Evolutionary conservation across 2,113 vertebrate species (phyloP).

Genomic region (Leucopsar rothschildi): DNA sequence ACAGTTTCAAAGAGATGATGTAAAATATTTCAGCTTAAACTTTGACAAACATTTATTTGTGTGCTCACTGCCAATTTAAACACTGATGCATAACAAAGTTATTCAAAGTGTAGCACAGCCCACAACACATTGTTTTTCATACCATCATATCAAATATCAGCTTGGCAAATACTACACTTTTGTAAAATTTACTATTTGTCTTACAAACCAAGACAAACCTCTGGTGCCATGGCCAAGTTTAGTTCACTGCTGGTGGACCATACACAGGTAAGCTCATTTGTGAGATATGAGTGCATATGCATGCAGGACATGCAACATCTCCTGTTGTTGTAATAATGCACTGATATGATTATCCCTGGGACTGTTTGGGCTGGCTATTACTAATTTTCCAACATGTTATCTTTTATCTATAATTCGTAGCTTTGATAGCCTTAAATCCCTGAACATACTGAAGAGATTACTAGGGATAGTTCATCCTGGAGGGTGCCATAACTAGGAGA

Average conservation of each 20-base stretch:
- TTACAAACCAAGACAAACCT: background rate
- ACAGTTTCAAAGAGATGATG: background rate
- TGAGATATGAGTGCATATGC: background rate
- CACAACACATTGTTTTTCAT: background rate
- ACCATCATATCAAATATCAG: background rate
- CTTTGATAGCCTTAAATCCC: background rate
- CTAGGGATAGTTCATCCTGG: background rate
- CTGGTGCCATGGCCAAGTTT: background rate
- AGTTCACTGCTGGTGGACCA: background rate
- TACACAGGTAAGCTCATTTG: fast-evolving
- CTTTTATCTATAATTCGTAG: background rate
- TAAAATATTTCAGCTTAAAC: background rate
- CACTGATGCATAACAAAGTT: background rate
- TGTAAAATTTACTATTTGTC: background rate
- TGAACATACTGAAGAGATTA: background rate
- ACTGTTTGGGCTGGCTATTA: background rate
- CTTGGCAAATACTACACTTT: background rate
- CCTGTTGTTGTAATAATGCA: background rate
- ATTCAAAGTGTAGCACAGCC: background rate
- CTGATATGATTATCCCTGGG: background rate
- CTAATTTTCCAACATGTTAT: background rate
- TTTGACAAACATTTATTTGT: background rate
- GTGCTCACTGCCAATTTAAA: background rate
- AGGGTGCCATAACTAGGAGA: background rate
- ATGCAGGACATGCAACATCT: background rate